A percentile compares a stretch with the other conserved stretches of the same genome.
Evolutionary conservation across 2,113 vertebrate genomes (phyloP).

Genomic region (Maccullochella peelii): DNA sequence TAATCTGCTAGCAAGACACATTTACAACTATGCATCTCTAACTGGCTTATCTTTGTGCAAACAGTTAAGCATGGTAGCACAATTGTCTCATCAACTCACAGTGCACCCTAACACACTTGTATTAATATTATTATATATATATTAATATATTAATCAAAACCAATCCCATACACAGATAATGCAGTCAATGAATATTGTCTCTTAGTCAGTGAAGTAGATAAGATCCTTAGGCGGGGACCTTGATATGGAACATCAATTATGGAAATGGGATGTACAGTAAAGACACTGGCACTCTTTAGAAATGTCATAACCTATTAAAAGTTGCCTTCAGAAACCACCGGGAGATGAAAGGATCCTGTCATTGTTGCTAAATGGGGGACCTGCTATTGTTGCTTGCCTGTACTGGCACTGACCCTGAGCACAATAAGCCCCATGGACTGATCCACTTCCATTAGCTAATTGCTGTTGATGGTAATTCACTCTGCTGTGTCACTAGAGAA

Average conservation of each 20-base stretch:
- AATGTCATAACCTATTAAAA: conserved; percentile 39
- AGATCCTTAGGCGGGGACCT: not conserved
- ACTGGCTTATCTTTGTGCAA: conserved; percentile 29
- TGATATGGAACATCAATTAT: conserved; percentile 22
- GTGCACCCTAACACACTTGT: not conserved
- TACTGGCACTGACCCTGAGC: conserved; percentile 50
- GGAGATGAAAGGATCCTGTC: conserved; percentile 41
- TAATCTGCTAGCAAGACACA: not conserved
- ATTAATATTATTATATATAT: too few species aligned
- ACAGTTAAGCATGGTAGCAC: conserved; percentile 23
- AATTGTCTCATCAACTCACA: conserved; percentile 33
- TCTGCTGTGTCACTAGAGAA: conserved; percentile 40
- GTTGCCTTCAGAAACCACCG: conserved; percentile 16
- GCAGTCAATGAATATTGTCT: conserved; percentile 36
- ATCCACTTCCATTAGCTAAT: conserved; percentile 58
- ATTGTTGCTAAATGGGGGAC: conserved; percentile 36
- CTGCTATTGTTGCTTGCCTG: conserved; percentile 36
- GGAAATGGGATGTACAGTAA: conserved; percentile 5
- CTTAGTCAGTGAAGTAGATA: conserved; percentile 35
- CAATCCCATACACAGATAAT: conserved; percentile 27
- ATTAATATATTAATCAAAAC: conserved; percentile 37
- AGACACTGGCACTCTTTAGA: conserved; percentile 33
- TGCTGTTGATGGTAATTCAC: conserved; percentile 52
- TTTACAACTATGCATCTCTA: conserved; percentile 11
- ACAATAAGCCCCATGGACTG: conserved; percentile 29